Conservation (phyloP, 1,140 invertebrate genomes). For the Drosophila elegans region DNA sequence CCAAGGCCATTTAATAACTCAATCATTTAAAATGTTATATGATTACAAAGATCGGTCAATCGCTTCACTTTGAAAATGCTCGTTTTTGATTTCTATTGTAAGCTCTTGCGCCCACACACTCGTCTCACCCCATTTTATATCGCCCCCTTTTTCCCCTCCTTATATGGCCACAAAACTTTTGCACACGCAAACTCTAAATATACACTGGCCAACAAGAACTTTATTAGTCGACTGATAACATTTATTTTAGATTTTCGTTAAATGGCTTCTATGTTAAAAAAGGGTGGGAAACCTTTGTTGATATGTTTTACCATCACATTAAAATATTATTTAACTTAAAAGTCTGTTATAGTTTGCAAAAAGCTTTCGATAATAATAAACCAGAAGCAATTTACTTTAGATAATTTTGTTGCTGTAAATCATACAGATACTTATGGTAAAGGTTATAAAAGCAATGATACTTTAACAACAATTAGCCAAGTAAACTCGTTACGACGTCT, state of each 20-base stretch:
- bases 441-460: neutral
- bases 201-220: slow-evolving; percentile 19
- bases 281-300: no score
- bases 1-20: slow-evolving; percentile 31
- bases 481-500: neutral
- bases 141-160: neutral
- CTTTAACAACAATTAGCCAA: neutral
- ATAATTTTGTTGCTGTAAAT: no score
- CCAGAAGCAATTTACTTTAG: no score
- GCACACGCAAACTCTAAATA: slow-evolving; percentile 11
- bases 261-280: no score
- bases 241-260: neutral
- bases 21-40: slow-evolving; percentile 22
- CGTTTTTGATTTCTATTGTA: slow-evolving; percentile 5
- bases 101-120: slow-evolving; percentile 18
- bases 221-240: neutral
- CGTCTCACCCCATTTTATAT: slow-evolving; percentile 8
- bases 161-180: slow-evolving; percentile 26
- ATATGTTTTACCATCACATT: no score
- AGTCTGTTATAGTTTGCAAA: no score
- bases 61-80: neutral
- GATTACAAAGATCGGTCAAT: slow-evolving; percentile 11
- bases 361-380: no score
- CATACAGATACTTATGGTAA: neutral
- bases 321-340: no score